These are phyloP conservation scores for Galerucella pusilla DNA, from an alignment of 2,888 invertebrate species.

Conservation along the genomic window DNA sequence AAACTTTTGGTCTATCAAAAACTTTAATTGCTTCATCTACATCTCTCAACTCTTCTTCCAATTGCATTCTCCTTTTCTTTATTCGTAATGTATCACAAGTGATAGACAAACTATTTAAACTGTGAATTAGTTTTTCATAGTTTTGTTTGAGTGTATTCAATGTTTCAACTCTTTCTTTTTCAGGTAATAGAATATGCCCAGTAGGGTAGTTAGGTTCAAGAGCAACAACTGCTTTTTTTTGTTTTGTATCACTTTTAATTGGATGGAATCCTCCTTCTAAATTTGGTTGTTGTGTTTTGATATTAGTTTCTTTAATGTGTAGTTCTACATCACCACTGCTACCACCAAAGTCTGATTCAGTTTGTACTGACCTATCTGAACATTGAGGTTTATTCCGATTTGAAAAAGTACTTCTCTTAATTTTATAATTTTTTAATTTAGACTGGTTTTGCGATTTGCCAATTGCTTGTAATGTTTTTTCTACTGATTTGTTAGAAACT, in stretches of 20 bases:
- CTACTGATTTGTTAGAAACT: not conserved
- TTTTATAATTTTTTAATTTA: conserved; percentile 7
- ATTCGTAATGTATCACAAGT: conserved; percentile 27
- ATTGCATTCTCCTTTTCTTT: conserved; percentile 7
- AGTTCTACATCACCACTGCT: not conserved
- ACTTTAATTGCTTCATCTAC: conserved; percentile 23
- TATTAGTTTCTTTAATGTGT: not conserved
- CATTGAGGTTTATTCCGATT: conserved; percentile 11
- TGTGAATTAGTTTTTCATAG: conserved; percentile 16
- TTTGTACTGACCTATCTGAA: conserved; percentile 29
- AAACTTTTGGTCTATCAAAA: conserved; percentile 27
- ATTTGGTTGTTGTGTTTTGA: conserved; percentile 3
- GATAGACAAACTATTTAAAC: conserved; percentile 25
- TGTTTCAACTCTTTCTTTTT: conserved; percentile 24
- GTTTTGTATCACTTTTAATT: not conserved
- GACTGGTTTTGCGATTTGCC: not conserved
- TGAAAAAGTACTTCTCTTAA: not conserved
- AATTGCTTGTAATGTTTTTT: conserved; percentile 13
- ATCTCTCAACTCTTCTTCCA: conserved; percentile 21
- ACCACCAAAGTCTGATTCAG: conserved; percentile 1
- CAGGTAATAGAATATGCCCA: conserved; percentile 24
- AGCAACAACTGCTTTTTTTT: not conserved
- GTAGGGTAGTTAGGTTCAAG: conserved; percentile 12
- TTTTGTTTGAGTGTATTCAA: conserved; percentile 14
- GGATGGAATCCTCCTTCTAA: not conserved